Evolutionary conservation across 2,797 vertebrate genomes (phyloP).

Genomic region (Chanos chanos): DNA sequence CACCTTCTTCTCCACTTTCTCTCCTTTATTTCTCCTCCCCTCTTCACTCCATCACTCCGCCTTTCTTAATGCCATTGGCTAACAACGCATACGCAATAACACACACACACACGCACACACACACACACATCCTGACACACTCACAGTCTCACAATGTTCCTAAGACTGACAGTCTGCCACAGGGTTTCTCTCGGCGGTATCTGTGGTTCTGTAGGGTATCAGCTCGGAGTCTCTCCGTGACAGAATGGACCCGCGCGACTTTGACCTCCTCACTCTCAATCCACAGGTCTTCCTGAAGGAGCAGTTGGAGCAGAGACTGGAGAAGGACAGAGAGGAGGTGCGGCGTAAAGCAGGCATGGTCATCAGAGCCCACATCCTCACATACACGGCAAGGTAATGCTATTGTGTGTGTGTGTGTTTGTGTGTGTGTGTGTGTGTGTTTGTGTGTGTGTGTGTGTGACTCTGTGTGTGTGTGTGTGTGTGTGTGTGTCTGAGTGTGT

Average conservation of each 20-base stretch:
- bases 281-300: slow-evolving; percentile 78
- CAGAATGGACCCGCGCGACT: no score
- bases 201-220: no score
- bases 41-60: neutral
- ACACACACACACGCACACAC: no score
- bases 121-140: no score
- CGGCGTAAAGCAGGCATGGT: slow-evolving; percentile 76
- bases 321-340: slow-evolving; percentile 75
- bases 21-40: neutral
- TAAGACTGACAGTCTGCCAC: no score
- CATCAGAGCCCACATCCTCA: slow-evolving; percentile 84
- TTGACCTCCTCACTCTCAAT: slow-evolving; percentile 14
- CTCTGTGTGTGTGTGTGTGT: neutral
- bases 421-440: neutral
- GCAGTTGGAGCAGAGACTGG: slow-evolving; percentile 71
- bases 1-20: neutral
- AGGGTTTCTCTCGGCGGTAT: no score
- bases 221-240: no score
- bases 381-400: slow-evolving; percentile 89
- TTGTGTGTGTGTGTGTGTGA: neutral
- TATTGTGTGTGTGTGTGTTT: slow-evolving; percentile 1
- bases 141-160: no score
- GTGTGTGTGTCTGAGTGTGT: neutral
- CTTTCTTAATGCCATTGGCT: no score
- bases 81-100: no score